Conservation (phyloP, 2,113 vertebrate genomes). For the Syrmaticus mikado region DNA sequence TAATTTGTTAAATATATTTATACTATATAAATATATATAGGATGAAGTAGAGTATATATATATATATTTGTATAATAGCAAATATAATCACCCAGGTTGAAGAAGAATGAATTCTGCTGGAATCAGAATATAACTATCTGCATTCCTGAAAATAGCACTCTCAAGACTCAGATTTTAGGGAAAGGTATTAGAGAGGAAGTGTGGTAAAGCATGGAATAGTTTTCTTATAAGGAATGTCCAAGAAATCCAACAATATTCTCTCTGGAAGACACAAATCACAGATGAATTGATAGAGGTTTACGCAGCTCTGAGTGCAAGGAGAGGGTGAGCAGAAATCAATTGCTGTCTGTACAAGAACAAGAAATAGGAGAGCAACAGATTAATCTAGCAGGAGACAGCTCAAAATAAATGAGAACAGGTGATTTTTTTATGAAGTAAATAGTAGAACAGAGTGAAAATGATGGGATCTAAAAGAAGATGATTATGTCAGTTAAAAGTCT, state of each 20-base stretch:
- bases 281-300: background rate
- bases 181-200: background rate
- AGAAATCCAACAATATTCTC: background rate
- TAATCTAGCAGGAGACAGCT: background rate
- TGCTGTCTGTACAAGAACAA: background rate
- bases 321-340: background rate
- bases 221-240: background rate
- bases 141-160: background rate
- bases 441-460: background rate
- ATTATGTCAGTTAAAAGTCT: background rate
- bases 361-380: background rate
- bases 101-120: too few relatives aligned
- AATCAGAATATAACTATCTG: background rate
- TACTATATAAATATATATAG: too few relatives aligned
- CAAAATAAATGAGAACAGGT: background rate
- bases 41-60: too few relatives aligned
- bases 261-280: background rate
- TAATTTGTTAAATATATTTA: background rate
- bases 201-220: background rate
- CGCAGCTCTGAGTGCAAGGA: background rate
- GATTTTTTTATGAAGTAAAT: background rate
- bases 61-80: background rate
- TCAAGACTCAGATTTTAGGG: background rate
- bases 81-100: background rate
- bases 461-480: background rate